Evolutionary conservation across 2,113 vertebrate genomes (phyloP).

Genomic region (Tragelaphus strepsiceros): DNA sequence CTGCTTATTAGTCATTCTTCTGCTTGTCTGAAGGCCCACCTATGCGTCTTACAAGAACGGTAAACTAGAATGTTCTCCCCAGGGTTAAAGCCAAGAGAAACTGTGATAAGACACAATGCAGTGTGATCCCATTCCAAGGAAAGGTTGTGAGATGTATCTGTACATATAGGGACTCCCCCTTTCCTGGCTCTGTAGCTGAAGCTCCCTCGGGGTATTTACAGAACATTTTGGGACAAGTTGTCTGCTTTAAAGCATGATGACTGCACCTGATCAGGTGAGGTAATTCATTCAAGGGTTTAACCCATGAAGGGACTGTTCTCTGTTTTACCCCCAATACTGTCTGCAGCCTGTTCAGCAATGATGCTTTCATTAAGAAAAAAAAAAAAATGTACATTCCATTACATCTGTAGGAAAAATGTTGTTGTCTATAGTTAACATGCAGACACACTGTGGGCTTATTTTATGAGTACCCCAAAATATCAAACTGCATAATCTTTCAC

Average conservation of each 20-base stretch:
- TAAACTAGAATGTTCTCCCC: not conserved
- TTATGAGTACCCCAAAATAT: not conserved
- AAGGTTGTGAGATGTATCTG: not conserved
- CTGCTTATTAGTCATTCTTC: not conserved
- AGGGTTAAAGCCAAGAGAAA: not conserved
- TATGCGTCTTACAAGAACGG: not conserved
- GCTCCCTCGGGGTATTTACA: not conserved
- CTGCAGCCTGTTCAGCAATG: not conserved
- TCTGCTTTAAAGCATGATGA: not conserved
- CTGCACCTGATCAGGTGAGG: slow-evolving; percentile 43
- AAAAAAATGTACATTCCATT: not conserved
- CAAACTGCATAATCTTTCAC: not conserved
- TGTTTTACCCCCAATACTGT: not conserved
- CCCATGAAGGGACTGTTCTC: not conserved
- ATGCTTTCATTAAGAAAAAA: not conserved
- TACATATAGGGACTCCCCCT: not conserved
- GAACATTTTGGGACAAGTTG: not conserved
- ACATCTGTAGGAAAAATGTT: not conserved
- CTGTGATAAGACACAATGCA: not conserved
- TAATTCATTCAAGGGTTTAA: slow-evolving; percentile 39
- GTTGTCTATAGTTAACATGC: not conserved
- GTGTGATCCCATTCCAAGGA: not conserved
- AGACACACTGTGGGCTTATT: not conserved
- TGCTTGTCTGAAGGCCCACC: not conserved
- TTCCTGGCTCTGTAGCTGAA: not conserved